Conservation (phyloP, 2,888 invertebrate genomes). For the Hedychridium roseum region DNA sequence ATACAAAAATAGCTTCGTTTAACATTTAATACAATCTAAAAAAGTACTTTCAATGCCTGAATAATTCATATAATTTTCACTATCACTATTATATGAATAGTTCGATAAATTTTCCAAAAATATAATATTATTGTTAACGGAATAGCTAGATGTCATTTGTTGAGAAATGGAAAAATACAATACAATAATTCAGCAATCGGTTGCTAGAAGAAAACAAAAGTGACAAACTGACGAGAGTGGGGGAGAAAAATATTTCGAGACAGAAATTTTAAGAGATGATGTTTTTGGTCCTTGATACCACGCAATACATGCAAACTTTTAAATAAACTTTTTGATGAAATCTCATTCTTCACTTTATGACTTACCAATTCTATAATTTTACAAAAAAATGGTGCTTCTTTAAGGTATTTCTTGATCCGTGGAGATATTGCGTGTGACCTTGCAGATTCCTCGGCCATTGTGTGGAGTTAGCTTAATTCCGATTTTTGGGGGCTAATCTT, state of each 20-base stretch:
- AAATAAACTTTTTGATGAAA: background rate
- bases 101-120: background rate
- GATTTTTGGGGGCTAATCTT: too few species aligned
- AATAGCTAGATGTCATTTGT: background rate
- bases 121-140: background rate
- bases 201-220: too few species aligned
- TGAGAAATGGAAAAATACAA: too few species aligned
- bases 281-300: too few species aligned
- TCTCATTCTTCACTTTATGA: conserved; percentile 16
- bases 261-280: too few species aligned
- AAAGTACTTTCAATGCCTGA: background rate
- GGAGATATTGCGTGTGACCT: conserved; percentile 17
- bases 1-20: too few species aligned
- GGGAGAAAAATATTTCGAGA: too few species aligned
- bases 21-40: too few species aligned
- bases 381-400: conserved; percentile 51
- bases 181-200: too few species aligned
- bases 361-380: conserved; percentile 73
- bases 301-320: background rate
- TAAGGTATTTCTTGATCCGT: conserved; percentile 31
- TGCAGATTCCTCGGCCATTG: conserved; percentile 40
- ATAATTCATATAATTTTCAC: background rate
- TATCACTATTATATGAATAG: background rate
- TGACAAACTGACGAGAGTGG: too few species aligned
- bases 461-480: too few species aligned